These are phyloP conservation scores for Nomada hirtipes DNA, from an alignment of 2,888 invertebrate genomes.

Conservation along the genomic window DNA sequence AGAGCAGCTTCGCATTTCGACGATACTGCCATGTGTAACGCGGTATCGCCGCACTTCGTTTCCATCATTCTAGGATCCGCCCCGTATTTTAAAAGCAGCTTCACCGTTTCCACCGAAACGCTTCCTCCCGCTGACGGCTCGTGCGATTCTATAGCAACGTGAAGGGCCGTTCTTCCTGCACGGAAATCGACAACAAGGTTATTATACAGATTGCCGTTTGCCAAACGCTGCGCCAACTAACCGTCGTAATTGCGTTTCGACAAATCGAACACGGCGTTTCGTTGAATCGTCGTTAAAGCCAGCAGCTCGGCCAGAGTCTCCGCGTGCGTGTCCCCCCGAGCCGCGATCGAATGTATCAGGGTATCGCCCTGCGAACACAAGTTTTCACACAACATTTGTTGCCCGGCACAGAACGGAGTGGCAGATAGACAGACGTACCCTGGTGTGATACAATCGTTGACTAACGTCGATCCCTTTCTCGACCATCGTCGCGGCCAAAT, in stretches of 20 bases:
- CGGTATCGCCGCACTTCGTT: slow-evolving; percentile 73
- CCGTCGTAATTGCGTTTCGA: slow-evolving; percentile 78
- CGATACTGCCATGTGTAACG: slow-evolving; percentile 76
- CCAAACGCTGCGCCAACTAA: slow-evolving; percentile 47
- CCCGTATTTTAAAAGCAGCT: slow-evolving; percentile 75
- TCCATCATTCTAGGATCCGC: slow-evolving; percentile 72
- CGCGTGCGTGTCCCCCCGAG: slow-evolving; percentile 75
- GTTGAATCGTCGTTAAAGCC: slow-evolving; percentile 71
- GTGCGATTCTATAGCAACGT: slow-evolving; percentile 78
- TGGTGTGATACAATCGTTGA: slow-evolving; percentile 72
- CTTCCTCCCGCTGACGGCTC: slow-evolving; percentile 54
- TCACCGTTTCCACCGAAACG: slow-evolving; percentile 63
- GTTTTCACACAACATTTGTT: no score
- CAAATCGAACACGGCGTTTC: slow-evolving; percentile 76
- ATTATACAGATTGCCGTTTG: background rate
- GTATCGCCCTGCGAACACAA: slow-evolving; percentile 74
- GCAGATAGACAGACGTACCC: slow-evolving; percentile 56
- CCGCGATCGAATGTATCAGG: slow-evolving; percentile 76
- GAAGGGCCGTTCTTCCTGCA: slow-evolving; percentile 78
- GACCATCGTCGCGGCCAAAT: slow-evolving; percentile 76
- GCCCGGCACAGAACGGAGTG: background rate
- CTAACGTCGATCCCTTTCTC: slow-evolving; percentile 75
- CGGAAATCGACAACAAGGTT: background rate
- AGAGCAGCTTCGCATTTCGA: slow-evolving; percentile 73
- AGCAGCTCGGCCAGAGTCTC: slow-evolving; percentile 76